Evolutionary conservation across 2,888 invertebrate species (phyloP).

Genomic region (Drosophila trichaetosa): DNA sequence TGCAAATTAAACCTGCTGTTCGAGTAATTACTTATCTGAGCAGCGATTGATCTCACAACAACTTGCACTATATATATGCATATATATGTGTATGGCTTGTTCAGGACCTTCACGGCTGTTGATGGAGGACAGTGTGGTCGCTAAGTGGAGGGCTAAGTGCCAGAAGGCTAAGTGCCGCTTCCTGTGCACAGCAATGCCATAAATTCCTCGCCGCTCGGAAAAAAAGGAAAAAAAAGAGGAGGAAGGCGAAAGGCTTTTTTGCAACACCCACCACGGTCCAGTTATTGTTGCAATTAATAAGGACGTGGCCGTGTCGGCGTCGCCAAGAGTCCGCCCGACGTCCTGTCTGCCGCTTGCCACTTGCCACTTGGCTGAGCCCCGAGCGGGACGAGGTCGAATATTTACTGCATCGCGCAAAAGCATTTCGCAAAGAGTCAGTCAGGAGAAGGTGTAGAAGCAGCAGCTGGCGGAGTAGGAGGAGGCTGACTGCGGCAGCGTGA

Average conservation of each 20-base stretch:
- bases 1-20: constrained; percentile 18
- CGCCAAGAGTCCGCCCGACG: constrained; percentile 32
- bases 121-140: constrained; percentile 31
- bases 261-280: constrained; percentile 41
- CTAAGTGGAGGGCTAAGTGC: constrained; percentile 61
- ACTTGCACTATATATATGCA: background rate
- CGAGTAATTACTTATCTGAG: constrained; percentile 55
- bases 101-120: constrained; percentile 7
- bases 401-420: constrained; percentile 42
- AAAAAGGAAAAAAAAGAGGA: background rate
- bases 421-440: background rate
- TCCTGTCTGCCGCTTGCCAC: constrained; percentile 38
- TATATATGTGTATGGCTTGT: background rate
- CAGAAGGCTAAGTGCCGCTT: constrained; percentile 78
- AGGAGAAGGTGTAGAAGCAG: background rate
- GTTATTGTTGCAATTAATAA: constrained; percentile 80
- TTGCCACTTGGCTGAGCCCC: constrained; percentile 62
- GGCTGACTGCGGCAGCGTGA: constrained; percentile 57
- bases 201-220: constrained; percentile 55
- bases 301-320: constrained; percentile 43
- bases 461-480: background rate
- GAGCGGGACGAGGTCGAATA: constrained; percentile 43
- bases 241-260: constrained; percentile 45
- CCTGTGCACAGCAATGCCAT: constrained; percentile 67
- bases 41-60: constrained; percentile 35